Percentiles rank a stretch among this genome's conserved stretches.
Conservation (phyloP, 2,888 invertebrate genomes). For the Cancer borealis region DNA sequence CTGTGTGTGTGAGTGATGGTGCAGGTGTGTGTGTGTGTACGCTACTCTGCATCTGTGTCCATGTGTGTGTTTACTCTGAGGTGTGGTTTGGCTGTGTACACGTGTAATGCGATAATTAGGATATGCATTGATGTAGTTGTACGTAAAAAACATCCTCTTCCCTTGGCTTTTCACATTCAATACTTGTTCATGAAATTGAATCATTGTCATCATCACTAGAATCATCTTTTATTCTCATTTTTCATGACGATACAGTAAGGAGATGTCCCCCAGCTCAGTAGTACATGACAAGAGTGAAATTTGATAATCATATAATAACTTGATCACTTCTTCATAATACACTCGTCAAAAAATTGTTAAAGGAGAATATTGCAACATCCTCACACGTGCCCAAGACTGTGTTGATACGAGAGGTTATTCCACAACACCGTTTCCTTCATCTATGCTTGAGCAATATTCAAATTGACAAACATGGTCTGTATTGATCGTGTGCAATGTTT, state of each 20-base stretch:
- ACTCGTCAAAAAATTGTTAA: not conserved
- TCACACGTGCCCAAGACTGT: conserved; percentile 1
- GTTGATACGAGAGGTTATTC: not conserved
- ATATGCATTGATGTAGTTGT: not conserved
- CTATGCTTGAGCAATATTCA: conserved; percentile 15
- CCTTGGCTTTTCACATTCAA: not conserved
- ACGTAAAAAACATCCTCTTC: not conserved
- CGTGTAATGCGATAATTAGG: not conserved
- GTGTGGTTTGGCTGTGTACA: conserved; percentile 24
- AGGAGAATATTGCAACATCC: not conserved
- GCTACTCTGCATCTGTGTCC: not conserved
- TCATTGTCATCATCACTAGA: not conserved
- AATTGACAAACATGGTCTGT: not conserved
- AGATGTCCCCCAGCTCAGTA: not conserved
- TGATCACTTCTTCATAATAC: not conserved
- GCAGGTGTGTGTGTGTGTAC: not conserved
- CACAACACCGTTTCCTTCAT: not conserved
- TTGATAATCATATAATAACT: not conserved
- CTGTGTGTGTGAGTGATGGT: conserved; percentile 37
- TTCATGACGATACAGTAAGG: not conserved
- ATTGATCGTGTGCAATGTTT: not conserved
- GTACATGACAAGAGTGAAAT: not conserved
- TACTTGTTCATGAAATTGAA: not conserved
- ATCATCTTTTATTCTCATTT: not conserved
- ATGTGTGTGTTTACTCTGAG: conserved; percentile 27